Conservation (phyloP, 1,140 invertebrate species). For the Euwallacea similis region DNA sequence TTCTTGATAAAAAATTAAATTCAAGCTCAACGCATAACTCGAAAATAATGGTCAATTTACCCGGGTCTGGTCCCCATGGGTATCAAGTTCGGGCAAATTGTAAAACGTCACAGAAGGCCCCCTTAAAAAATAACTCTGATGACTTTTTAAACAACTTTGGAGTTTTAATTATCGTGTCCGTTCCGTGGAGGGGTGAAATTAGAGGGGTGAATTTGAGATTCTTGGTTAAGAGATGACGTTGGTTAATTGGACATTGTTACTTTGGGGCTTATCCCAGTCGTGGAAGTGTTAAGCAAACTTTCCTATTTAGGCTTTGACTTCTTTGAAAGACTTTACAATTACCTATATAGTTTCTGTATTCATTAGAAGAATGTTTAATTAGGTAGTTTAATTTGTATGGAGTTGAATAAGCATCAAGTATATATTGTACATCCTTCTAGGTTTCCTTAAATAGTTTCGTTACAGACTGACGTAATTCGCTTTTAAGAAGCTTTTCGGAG, state of each 20-base stretch:
- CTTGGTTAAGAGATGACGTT: background rate
- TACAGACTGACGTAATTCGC: too few relatives aligned
- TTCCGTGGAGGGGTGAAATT: background rate
- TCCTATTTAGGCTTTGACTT: too few relatives aligned
- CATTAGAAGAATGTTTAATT: background rate
- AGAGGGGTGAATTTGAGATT: background rate
- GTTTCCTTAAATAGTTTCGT: too few relatives aligned
- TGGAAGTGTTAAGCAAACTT: too few relatives aligned
- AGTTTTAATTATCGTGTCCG: background rate
- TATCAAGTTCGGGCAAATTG: background rate
- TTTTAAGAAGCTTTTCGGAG: background rate
- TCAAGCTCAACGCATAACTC: background rate
- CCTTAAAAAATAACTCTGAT: background rate
- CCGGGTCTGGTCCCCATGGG: background rate
- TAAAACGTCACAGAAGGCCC: background rate
- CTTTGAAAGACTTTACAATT: background rate
- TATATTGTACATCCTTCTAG: too few relatives aligned
- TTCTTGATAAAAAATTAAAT: background rate
- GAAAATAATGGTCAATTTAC: constrained; percentile 1
- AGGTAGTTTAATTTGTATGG: too few relatives aligned
- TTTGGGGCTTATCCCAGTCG: too few relatives aligned
- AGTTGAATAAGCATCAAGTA: too few relatives aligned
- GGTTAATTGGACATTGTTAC: too few relatives aligned
- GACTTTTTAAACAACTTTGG: background rate
- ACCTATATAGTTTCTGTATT: background rate